Base-by-base conservation (phyloP, 2,797 vertebrate genomes). In the Muraenolepis orangiensis region DNA sequence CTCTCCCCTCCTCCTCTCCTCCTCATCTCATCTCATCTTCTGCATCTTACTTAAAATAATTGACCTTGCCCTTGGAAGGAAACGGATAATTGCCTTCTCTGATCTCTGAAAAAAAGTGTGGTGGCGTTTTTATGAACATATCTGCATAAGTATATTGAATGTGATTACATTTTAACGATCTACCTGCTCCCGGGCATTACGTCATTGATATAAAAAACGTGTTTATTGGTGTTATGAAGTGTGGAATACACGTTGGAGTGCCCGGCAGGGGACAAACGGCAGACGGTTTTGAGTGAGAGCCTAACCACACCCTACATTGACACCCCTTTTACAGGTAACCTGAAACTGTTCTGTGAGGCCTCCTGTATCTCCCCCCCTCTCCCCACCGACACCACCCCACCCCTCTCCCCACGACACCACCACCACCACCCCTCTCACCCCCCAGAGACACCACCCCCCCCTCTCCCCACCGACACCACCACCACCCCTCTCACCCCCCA, bases 1-100 rank as follows among this genome's bases (percentile, higher is more conserved):
- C 68, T 38, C 66, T 31, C 64, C 81, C 82, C 82, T 28, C 28
- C 20, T 42, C n/a, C n/a, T 67, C 26, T 18, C 68, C 31, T 64
- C 14, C 32, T 69, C 14, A 0, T 36, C 76, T 74, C 77, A 4
- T 69, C 74, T 75, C 20, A 12, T 42, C 74, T 80, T 10, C 26
- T 18, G 20, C 51, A n/a, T 1, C 6, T n/a, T n/a, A n/a, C n/a
- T 26, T 64, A 2, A 64, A 64, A 64, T 12, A 10, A 64, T 64
- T 23, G 2, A 13, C 26, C 23, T 26, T 64, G n/a, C 57, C 57
- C 57, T 64, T 26, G 51, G 51, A 57, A 2, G 6, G 23, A 23
- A 57, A 57, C 23, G 57, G 57, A 12, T 64, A 11, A 26, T 64
- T 64, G 57, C 23, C 57, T 64, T 10, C 57, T 64, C 57, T 64